phyloP scores from a whole-genome alignment of 2,113 vertebrate species.

The Trogon surrucura region DNA sequence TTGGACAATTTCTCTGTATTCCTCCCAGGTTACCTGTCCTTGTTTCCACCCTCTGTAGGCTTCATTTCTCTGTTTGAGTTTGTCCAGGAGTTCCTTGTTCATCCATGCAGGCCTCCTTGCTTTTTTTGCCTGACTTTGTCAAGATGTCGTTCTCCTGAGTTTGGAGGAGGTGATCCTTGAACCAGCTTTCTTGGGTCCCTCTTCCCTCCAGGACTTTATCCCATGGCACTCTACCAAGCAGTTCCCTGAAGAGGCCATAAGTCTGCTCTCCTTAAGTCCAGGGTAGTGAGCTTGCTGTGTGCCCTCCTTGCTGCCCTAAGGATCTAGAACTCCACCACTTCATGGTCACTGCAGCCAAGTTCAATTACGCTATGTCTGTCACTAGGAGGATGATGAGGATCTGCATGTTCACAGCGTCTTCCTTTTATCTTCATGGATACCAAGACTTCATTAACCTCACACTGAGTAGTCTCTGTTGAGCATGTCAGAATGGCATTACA shows the following conservation, averaged over 20 bases:
- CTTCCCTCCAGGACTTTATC: not conserved
- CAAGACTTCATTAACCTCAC: not conserved
- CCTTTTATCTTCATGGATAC: not conserved
- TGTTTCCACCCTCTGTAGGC: not conserved
- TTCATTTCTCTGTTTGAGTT: not conserved
- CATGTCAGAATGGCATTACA: not conserved
- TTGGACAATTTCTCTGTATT: not conserved
- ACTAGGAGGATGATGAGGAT: not conserved
- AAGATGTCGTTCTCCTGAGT: not conserved
- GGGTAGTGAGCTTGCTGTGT: rapidly evolving
- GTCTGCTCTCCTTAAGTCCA: not conserved
- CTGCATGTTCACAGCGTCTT: not conserved
- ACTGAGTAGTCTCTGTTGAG: not conserved
- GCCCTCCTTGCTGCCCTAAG: not conserved
- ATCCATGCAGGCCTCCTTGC: too few species aligned
- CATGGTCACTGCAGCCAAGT: not conserved
- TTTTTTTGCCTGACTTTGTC: not conserved
- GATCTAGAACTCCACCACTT: not conserved
- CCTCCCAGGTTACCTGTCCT: not conserved
- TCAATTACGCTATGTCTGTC: not conserved
- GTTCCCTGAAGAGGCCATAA: not conserved
- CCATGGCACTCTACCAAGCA: not conserved
- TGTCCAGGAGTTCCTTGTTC: not conserved
- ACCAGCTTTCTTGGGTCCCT: not conserved
- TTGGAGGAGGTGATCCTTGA: not conserved